Evolutionary conservation across 2,888 invertebrate species (phyloP).

Genomic region (Andrena trimmerana): DNA sequence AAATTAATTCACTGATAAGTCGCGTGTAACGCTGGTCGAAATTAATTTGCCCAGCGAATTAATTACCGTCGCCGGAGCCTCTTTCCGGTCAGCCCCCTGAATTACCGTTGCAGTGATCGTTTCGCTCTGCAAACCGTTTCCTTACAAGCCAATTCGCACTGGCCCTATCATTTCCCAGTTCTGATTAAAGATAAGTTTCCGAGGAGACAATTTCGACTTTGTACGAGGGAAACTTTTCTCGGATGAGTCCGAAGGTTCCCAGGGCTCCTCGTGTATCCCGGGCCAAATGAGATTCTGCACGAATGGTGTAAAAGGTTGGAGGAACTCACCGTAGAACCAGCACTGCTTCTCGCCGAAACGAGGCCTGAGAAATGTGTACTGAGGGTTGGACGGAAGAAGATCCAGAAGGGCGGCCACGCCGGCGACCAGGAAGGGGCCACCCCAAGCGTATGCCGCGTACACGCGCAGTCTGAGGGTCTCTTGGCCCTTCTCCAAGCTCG

Average conservation of each 20-base stretch:
- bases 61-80: slow-evolving; percentile 35
- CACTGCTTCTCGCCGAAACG: slow-evolving; percentile 92
- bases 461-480: slow-evolving; percentile 92
- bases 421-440: slow-evolving; percentile 92
- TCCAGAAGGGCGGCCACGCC: slow-evolving; percentile 91
- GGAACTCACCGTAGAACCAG: slow-evolving; percentile 92
- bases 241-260: neutral
- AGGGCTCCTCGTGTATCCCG: neutral
- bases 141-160: neutral
- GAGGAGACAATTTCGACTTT: neutral
- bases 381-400: slow-evolving; percentile 87
- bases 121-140: slow-evolving; percentile 1
- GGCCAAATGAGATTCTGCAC: neutral
- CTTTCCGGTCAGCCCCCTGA: slow-evolving; percentile 26
- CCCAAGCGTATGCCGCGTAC: slow-evolving; percentile 95
- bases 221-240: slow-evolving; percentile 6
- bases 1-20: slow-evolving; percentile 62
- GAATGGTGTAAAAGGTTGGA: neutral
- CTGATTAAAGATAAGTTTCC: slow-evolving; percentile 42
- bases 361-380: slow-evolving; percentile 89
- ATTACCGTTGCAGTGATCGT: slow-evolving; percentile 11
- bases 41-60: slow-evolving; percentile 49
- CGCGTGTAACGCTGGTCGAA: slow-evolving; percentile 51
- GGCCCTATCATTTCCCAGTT: neutral
- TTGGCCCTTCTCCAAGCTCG: slow-evolving; percentile 94